Percentiles rank a stretch among this genome's conserved stretches.
Conservation (phyloP, 2,888 invertebrate species). For the Drosophila emarginata region DNA sequence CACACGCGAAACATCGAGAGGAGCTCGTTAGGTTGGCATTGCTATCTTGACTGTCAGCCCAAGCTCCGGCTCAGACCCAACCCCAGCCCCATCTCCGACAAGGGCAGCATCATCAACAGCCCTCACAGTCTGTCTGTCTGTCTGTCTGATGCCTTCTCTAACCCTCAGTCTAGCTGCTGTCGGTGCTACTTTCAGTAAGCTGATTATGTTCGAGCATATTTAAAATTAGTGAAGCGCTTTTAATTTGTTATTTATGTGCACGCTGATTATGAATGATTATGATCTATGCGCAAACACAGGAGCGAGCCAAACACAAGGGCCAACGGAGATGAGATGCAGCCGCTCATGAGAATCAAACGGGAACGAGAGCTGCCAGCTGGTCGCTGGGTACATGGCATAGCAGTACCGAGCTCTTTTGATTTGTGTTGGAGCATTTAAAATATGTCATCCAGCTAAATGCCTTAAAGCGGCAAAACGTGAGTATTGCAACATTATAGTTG, state of each 20-base stretch:
- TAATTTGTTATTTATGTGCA: conserved; percentile 78
- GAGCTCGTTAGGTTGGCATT: conserved; percentile 73
- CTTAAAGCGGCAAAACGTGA: conserved; percentile 72
- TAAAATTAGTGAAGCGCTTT: conserved; percentile 78
- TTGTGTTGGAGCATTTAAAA: conserved; percentile 75
- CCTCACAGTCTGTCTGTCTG: background rate
- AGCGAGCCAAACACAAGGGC: conserved; percentile 26
- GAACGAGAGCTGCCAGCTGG: background rate
- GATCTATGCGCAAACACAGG: conserved; percentile 70
- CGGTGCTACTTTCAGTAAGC: conserved; percentile 52
- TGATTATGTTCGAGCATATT: conserved; percentile 78
- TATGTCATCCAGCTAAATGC: conserved; percentile 74
- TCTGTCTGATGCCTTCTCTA: background rate
- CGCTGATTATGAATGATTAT: conserved; percentile 78
- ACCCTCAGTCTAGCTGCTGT: conserved; percentile 12
- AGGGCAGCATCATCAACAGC: conserved; percentile 9
- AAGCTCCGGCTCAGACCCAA: background rate
- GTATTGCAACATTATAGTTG: conserved; percentile 38
- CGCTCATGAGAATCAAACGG: conserved; percentile 17
- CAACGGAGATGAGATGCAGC: conserved; percentile 21
- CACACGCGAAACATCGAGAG: conserved; percentile 38
- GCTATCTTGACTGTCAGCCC: conserved; percentile 74
- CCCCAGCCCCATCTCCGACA: background rate
- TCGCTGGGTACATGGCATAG: background rate
- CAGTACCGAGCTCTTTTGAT: conserved; percentile 46